Conservation (phyloP, 2,797 vertebrate species). For the Coregonus suidteri region DNA sequence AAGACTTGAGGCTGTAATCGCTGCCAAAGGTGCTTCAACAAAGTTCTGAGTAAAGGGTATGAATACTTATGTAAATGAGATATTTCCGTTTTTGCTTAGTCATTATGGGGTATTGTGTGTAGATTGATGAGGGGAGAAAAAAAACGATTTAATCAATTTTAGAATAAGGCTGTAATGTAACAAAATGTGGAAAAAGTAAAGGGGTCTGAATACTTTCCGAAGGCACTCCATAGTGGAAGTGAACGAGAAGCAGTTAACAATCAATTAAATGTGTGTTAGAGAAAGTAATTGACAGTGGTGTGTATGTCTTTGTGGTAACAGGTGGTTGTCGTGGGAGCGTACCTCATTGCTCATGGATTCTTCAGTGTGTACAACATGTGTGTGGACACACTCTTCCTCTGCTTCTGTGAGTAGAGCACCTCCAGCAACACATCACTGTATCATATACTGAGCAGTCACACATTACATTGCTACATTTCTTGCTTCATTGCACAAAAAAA, state of each 20-base stretch:
- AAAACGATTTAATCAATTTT: too few relatives aligned
- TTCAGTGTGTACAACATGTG: constrained; percentile 93
- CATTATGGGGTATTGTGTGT: too few relatives aligned
- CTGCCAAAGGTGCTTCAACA: too few relatives aligned
- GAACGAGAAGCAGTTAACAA: too few relatives aligned
- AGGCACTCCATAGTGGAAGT: neutral
- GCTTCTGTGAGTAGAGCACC: constrained; percentile 84
- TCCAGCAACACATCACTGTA: neutral
- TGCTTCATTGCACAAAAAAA: neutral
- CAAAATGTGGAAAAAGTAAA: too few relatives aligned
- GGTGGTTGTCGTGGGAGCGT: constrained; percentile 83
- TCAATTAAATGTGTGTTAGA: neutral
- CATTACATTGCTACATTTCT: neutral
- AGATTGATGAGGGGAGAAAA: too few relatives aligned
- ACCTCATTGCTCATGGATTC: constrained; percentile 87
- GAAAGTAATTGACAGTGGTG: neutral
- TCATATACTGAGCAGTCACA: neutral
- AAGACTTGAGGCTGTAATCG: too few relatives aligned
- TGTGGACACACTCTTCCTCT: constrained; percentile 92
- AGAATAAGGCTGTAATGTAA: too few relatives aligned
- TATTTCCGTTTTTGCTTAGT: too few relatives aligned
- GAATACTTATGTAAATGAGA: too few relatives aligned
- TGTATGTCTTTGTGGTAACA: constrained; percentile 45
- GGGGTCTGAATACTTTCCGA: neutral
- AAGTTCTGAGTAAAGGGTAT: too few relatives aligned